Conservation (phyloP, 2,113 vertebrate species). For the Megalops atlanticus region DNA sequence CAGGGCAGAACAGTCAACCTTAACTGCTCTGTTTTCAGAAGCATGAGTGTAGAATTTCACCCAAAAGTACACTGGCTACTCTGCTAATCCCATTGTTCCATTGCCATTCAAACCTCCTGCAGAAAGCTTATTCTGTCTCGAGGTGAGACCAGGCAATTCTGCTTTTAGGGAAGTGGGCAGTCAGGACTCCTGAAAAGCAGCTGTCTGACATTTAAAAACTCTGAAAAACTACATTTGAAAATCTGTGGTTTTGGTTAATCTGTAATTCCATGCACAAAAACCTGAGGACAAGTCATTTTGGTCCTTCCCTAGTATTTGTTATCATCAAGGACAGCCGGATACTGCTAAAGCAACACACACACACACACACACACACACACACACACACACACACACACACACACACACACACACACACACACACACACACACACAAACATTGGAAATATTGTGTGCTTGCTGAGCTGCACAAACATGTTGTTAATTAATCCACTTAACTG, state of each 20-base stretch:
- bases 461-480: no score
- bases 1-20: conserved; percentile 41
- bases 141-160: not conserved
- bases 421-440: no score
- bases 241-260: not conserved
- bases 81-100: conserved; percentile 5
- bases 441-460: no score
- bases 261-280: not conserved
- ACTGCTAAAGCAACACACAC: not conserved
- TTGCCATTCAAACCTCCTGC: not conserved
- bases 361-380: not conserved
- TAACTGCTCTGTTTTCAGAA: conserved; percentile 22
- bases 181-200: not conserved
- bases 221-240: no score
- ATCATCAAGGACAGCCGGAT: not conserved
- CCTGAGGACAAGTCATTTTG: not conserved
- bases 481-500: no score
- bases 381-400: no score
- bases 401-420: no score
- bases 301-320: not conserved
- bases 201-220: not conserved
- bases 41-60: conserved; percentile 45
- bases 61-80: conserved; percentile 31
- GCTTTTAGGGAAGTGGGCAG: not conserved
- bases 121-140: not conserved